Conservation (phyloP, 37 sponge, comb jelly and placozoan genomes). For the Eunapius fragilis region DNA sequence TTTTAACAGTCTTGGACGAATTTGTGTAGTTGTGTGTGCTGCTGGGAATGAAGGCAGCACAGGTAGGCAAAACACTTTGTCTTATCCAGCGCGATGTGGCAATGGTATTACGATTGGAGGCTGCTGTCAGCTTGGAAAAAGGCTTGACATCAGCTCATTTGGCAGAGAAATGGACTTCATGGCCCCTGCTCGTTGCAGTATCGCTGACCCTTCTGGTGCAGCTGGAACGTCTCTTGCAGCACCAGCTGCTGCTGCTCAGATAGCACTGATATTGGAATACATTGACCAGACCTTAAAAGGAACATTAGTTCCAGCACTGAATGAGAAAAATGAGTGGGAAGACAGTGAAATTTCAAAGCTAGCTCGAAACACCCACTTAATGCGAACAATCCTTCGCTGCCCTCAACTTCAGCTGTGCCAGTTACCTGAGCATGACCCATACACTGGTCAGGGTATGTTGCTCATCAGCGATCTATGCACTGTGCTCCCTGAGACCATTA, state of each 20-base stretch:
- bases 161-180: background rate
- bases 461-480: background rate
- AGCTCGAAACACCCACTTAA: background rate
- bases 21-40: background rate
- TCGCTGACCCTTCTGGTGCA: background rate
- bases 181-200: background rate
- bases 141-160: background rate
- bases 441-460: background rate
- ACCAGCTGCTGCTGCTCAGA: conserved; percentile 2
- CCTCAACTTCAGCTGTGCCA: conserved; percentile 1
- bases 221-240: background rate
- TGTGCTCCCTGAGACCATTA: background rate
- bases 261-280: conserved; percentile 2
- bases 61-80: background rate
- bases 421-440: background rate
- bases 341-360: background rate
- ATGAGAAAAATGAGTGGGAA: background rate
- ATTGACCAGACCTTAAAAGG: background rate
- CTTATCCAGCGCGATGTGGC: background rate
- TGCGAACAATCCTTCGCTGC: background rate
- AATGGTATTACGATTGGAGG: background rate
- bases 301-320: background rate
- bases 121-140: background rate
- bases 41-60: background rate
- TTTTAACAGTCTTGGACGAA: too few species aligned